phyloP scores from a whole-genome alignment of 2,797 vertebrate species.

The Aselliscus stoliczkanus region DNA sequence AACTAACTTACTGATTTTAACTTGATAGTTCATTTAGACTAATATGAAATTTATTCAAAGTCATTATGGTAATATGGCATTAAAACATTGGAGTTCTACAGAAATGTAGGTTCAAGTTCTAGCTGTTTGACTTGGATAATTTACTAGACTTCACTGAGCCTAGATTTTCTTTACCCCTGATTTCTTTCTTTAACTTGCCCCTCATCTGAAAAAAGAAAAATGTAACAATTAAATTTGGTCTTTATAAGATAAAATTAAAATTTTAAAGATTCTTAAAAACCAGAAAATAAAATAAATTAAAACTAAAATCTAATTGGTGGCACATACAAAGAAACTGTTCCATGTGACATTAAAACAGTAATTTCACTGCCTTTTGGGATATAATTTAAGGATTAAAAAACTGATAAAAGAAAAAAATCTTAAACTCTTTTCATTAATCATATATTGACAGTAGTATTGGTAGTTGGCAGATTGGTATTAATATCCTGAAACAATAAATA shows the following conservation, averaged over 20 bases:
- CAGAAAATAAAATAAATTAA: neutral
- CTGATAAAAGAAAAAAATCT: neutral
- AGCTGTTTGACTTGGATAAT: neutral
- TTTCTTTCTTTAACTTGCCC: neutral
- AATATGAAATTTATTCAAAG: constrained; percentile 4
- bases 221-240: neutral
- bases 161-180: neutral
- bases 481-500: neutral
- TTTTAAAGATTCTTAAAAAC: neutral
- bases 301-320: neutral
- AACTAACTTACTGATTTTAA: neutral
- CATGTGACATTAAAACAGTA: neutral
- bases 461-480: neutral
- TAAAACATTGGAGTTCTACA: neutral
- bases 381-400: neutral
- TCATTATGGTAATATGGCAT: neutral
- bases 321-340: neutral
- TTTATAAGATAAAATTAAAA: neutral
- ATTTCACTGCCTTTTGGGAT: neutral
- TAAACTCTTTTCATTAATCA: neutral
- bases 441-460: neutral
- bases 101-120: neutral
- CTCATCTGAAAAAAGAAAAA: neutral
- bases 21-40: neutral
- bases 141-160: neutral